These are phyloP conservation scores for Aphelinus certus DNA, from an alignment of 1,140 invertebrate genomes.

Conservation along the genomic window DNA sequence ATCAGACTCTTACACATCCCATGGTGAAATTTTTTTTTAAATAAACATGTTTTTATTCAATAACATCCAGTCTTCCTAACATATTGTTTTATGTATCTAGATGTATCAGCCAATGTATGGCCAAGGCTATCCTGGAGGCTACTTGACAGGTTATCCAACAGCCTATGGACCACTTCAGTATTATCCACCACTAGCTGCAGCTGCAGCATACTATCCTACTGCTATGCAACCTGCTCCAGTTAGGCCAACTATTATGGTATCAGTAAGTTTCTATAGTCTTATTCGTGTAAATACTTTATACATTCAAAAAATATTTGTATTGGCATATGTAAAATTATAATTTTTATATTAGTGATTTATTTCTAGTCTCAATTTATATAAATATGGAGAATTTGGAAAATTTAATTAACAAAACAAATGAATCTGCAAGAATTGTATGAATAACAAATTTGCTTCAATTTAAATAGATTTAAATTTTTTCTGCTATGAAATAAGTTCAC, in stretches of 20 bases:
- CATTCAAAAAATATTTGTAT: no score
- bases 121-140: conserved; percentile 75
- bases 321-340: no score
- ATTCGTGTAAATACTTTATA: neutral
- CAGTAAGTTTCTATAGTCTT: conserved; percentile 67
- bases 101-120: conserved; percentile 80
- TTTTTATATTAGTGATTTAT: no score
- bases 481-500: no score
- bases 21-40: conserved; percentile 59
- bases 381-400: no score
- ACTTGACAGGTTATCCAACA: conserved; percentile 75
- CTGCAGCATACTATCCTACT: conserved; percentile 71
- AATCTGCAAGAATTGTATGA: no score
- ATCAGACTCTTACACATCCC: conserved; percentile 73
- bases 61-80: no score
- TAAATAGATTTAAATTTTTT: no score
- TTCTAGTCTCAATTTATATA: no score
- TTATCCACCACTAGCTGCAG: conserved; percentile 75
- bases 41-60: neutral
- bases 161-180: conserved; percentile 78
- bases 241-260: conserved; percentile 80
- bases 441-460: no score
- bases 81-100: conserved; percentile 51
- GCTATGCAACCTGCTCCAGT: conserved; percentile 74
- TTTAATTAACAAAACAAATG: no score